Evolutionary conservation across 2,113 vertebrate species (phyloP), one percentile per base, ranked within the genome.

Genomic region (Aspidoscelis tigris): DNA sequence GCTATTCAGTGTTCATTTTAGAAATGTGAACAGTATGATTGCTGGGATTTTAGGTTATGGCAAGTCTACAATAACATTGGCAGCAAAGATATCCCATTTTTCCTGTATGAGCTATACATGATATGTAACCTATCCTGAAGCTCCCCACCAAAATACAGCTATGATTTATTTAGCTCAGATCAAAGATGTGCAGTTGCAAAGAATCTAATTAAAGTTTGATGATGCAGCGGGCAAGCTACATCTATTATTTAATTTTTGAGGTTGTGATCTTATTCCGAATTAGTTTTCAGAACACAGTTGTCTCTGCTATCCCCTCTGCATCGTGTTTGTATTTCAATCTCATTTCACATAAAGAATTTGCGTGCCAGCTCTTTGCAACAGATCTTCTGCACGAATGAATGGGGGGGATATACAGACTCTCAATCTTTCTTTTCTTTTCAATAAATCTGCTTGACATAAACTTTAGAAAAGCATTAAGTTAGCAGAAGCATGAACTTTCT

Each of bases 181-280:
- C 87, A 95, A 92, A 94, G 89, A 88, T 76, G 84, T 84, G 87
- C 44, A 92, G 80, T 86, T 92, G 88, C 83, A 91, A 92, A 94
- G 87, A 93, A 89, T 88, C 84, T 90, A 91, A 95, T 95, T 94
- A 94, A 95, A 94, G 80, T 89, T 84, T 88, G 81, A 94, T 94
- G 86, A 85, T 93, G 92, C 81, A 86, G 78, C 89, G 92, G 91
- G 84, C 80, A 89, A 88, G 86, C 85, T 91, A 64, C 92, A 90
- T 93, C 82, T 93, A 86, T 91, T 95, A 88, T 95, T 95, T 95
- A 95, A 93, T 82, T 89, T 85, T 89, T 84, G 77, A 87, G 87
- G 77, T 89, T 93, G 85, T 93, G 91, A 92, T 92, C 88, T 93
- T 89, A 91, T 61, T 92, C 86, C 87, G 92, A 93, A 86, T 88